phyloP scores from a whole-genome alignment of 92 coral and sea anemone genomes.

The Epizoanthus scotinus region DNA sequence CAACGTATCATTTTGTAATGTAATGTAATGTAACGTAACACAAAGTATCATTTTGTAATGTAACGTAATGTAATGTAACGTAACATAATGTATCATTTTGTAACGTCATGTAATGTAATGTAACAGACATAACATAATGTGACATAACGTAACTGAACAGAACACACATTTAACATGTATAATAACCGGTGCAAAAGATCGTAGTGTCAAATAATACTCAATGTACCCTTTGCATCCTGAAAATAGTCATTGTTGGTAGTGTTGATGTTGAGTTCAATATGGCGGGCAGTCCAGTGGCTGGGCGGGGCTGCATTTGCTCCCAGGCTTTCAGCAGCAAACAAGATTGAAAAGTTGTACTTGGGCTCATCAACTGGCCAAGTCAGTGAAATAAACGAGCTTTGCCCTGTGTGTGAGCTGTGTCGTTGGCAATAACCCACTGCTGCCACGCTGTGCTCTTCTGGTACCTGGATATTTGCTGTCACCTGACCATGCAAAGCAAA shows the following conservation, averaged over 20 bases:
- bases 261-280: neutral
- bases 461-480: neutral
- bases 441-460: neutral
- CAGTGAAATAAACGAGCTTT: conserved; percentile 6
- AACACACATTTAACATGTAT: no score
- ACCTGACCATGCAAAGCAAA: neutral
- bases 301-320: neutral
- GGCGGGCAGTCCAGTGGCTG: neutral
- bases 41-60: no score
- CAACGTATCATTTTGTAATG: no score
- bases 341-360: conserved; percentile 16
- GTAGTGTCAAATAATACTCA: no score
- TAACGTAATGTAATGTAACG: no score
- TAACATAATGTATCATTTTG: no score
- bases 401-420: neutral
- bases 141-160: no score
- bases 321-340: neutral
- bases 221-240: conserved; percentile 14
- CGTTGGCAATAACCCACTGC: conserved; percentile 6
- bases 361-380: conserved; percentile 12
- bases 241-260: neutral
- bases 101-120: no score
- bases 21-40: no score
- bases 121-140: no score
- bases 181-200: no score